These are phyloP conservation scores for Upupa epops DNA, from an alignment of 2,113 vertebrate genomes.

Conservation along the genomic window DNA sequence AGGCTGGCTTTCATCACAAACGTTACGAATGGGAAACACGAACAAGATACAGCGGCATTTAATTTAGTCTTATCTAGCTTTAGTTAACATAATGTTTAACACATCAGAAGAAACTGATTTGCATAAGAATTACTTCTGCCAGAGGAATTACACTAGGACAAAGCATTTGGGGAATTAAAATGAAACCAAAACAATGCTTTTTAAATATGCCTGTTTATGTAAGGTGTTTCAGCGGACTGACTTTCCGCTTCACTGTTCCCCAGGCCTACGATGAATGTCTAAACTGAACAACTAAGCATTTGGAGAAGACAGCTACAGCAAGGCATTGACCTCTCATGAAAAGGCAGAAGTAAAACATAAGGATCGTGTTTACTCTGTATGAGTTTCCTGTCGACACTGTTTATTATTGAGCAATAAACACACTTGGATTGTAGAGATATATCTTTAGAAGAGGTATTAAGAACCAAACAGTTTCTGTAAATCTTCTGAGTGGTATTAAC, in stretches of 20 bases:
- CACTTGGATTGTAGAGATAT: constrained; percentile 63
- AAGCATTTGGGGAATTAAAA: not conserved
- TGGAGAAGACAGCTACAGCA: constrained; percentile 39
- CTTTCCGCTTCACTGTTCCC: not conserved
- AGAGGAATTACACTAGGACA: not conserved
- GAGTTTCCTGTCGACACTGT: constrained; percentile 73
- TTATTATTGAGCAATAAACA: constrained; percentile 77
- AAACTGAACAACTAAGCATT: constrained; percentile 22
- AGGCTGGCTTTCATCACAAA: not conserved
- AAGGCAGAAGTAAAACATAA: constrained; percentile 67
- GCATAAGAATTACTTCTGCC: not conserved
- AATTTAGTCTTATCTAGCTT: not conserved
- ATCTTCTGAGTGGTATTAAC: constrained; percentile 66
- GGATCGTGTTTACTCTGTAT: constrained; percentile 69
- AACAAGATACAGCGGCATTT: not conserved
- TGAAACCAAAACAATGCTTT: not conserved
- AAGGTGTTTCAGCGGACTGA: not conserved
- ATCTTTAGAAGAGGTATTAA: constrained; percentile 69
- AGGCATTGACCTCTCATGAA: constrained; percentile 60
- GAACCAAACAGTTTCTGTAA: constrained; percentile 72
- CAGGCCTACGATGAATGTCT: constrained; percentile 12
- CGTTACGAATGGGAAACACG: not conserved
- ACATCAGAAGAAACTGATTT: not conserved
- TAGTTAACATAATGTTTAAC: not conserved
- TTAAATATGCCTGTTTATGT: not conserved